Conservation (phyloP, 2,888 invertebrate genomes). For the Teinopalpus imperialis region DNA sequence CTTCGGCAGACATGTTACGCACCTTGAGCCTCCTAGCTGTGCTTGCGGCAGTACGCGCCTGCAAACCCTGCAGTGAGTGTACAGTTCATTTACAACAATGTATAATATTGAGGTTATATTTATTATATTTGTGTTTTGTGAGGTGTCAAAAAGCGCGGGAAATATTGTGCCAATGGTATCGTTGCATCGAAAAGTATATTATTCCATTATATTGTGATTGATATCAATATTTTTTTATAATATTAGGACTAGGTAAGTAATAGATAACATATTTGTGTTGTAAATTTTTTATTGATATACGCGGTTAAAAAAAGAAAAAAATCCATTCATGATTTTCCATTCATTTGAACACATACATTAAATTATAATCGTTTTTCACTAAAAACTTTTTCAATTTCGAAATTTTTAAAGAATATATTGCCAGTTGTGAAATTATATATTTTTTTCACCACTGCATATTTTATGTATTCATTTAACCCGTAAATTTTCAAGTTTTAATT, state of each 20-base stretch:
- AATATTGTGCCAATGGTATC: constrained; percentile 17
- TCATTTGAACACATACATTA: no score
- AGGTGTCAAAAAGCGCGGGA: constrained; percentile 23
- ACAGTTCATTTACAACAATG: constrained; percentile 18
- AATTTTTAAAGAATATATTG: no score
- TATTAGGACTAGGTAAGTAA: constrained; percentile 13
- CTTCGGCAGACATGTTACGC: constrained; percentile 76
- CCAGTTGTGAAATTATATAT: no score
- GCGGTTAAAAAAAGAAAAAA: no score
- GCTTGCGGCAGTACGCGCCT: constrained; percentile 57
- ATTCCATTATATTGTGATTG: neutral
- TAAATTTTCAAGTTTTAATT: constrained; percentile 40
- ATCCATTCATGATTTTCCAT: no score
- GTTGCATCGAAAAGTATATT: neutral
- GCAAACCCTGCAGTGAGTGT: constrained; percentile 78
- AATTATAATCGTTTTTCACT: no score
- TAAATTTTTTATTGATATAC: no score
- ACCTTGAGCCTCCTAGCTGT: constrained; percentile 63
- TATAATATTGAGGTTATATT: constrained; percentile 7
- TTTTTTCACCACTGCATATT: no score
- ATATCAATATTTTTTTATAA: neutral
- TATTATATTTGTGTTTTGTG: constrained; percentile 18
- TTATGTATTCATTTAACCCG: neutral
- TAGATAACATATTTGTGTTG: no score
- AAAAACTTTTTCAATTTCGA: no score